A percentile compares a stretch with the other conserved stretches of the same genome.
Evolutionary conservation across 2,797 vertebrate genomes (phyloP).

Genomic region (Apodemus agrarius): DNA sequence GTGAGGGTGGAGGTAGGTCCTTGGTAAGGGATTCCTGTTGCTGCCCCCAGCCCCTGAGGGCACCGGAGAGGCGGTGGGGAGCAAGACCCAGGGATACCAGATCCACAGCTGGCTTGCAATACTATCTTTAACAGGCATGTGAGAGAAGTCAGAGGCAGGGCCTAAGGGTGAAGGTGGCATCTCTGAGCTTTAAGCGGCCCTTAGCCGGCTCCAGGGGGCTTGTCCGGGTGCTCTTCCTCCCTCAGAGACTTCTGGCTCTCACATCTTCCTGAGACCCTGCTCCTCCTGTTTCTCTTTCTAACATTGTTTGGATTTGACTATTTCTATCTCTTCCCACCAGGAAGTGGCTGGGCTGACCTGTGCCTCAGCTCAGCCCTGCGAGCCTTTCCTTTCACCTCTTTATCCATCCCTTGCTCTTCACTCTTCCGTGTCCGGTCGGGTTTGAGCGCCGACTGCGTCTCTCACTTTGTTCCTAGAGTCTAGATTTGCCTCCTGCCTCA

Average conservation of each 20-base stretch:
- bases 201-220: neutral
- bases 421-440: neutral
- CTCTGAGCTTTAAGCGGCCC: neutral
- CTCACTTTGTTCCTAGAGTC: neutral
- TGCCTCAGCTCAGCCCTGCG: neutral
- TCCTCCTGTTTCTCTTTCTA: neutral
- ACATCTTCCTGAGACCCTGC: neutral
- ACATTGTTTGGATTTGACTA: neutral
- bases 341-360: neutral
- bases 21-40: conserved; percentile 55
- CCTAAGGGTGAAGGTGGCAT: neutral
- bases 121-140: conserved; percentile 11
- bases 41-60: conserved; percentile 33
- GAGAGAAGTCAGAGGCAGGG: neutral
- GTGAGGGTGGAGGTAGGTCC: conserved; percentile 73
- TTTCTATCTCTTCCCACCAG: neutral
- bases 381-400: neutral
- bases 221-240: neutral
- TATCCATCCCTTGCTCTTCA: neutral
- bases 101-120: neutral
- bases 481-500: conserved; percentile 35
- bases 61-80: neutral
- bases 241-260: neutral
- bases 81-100: neutral
- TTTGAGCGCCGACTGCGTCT: neutral